Conservation (phyloP, 2,113 vertebrate genomes). For the Marcusenius ussheri region DNA sequence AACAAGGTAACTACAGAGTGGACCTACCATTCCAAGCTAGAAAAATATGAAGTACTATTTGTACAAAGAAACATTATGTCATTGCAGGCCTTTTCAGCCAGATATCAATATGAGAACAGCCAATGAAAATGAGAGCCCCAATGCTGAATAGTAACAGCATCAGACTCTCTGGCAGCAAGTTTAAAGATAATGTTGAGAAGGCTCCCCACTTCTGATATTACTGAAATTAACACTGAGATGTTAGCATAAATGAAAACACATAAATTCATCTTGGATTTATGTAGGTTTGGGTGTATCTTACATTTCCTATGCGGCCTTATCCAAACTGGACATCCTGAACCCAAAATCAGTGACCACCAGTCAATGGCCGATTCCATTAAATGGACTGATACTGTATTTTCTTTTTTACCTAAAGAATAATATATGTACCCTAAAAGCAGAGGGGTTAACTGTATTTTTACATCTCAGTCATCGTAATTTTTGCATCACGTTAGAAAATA, state of each 20-base stretch:
- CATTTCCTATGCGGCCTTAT: background rate
- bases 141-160: background rate
- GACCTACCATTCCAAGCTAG: background rate
- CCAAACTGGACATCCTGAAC: background rate
- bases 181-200: conserved; percentile 20
- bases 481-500: background rate
- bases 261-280: background rate
- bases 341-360: background rate
- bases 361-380: background rate
- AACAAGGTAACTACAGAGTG: background rate
- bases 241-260: conserved; percentile 42
- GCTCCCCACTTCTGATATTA: conserved; percentile 28
- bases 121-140: background rate
- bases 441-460: background rate
- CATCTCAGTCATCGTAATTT: background rate
- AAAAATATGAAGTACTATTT: background rate
- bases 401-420: background rate
- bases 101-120: background rate
- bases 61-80: background rate
- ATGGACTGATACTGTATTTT: background rate
- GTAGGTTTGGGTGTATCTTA: background rate
- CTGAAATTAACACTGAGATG: conserved; percentile 33
- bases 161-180: conserved; percentile 17
- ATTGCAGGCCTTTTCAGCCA: background rate
- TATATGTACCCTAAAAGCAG: background rate